Conservation (phyloP, 2,888 invertebrate genomes). For the Ectemnius lituratus region DNA sequence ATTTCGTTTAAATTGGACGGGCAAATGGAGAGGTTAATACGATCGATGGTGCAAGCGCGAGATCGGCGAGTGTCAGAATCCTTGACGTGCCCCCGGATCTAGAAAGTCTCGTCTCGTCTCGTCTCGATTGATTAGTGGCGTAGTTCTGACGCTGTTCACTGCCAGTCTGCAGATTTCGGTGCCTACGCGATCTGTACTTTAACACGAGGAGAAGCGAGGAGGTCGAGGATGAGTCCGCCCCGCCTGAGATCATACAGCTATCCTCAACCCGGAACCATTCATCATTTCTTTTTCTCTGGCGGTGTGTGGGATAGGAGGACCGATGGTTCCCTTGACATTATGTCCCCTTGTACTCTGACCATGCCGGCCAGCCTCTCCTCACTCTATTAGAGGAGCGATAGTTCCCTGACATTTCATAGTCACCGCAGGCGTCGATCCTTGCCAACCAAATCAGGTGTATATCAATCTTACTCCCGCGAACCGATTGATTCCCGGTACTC, state of each 20-base stretch:
- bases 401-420: conserved; percentile 58
- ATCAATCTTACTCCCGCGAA: conserved; percentile 11
- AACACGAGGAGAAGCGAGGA: not conserved
- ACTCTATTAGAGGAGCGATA: conserved; percentile 52
- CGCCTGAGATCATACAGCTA: conserved; percentile 4
- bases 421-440: conserved; percentile 51
- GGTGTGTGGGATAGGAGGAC: conserved; percentile 28
- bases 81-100: conserved; percentile 60
- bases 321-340: conserved; percentile 60
- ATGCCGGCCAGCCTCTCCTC: conserved; percentile 36
- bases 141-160: conserved; percentile 31
- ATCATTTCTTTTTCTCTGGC: conserved; percentile 38
- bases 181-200: conserved; percentile 12
- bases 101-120: conserved; percentile 55
- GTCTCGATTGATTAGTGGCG: conserved; percentile 47
- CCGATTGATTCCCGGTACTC: not conserved
- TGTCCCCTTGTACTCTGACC: conserved; percentile 44
- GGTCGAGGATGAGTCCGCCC: conserved; percentile 18
- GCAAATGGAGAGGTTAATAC: conserved; percentile 43
- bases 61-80: conserved; percentile 49
- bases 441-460: conserved; percentile 52
- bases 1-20: conserved; percentile 35
- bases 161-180: conserved; percentile 11
- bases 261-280: conserved; percentile 50
- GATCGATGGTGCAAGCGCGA: conserved; percentile 32